phyloP scores from a whole-genome alignment of 1,140 invertebrate species.

The Sinonovacula constricta region DNA sequence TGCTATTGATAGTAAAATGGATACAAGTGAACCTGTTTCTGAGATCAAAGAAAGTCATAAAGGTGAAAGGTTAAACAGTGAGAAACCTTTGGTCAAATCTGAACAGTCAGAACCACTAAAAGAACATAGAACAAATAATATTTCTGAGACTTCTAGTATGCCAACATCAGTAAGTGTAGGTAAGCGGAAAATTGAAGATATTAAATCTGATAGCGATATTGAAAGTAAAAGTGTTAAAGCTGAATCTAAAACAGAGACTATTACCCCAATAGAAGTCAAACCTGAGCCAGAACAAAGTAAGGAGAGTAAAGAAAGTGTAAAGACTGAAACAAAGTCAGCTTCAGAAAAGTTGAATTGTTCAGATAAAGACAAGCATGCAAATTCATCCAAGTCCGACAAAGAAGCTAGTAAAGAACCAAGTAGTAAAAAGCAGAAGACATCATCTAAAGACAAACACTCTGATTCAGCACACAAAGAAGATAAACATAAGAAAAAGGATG shows the following conservation, averaged over 20 bases:
- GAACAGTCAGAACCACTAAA: neutral
- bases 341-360: neutral
- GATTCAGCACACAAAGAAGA: conserved; percentile 45
- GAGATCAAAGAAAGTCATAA: too few relatives aligned
- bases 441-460: conserved; percentile 43
- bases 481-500: conserved; percentile 42
- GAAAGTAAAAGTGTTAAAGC: conserved; percentile 13
- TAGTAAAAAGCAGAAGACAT: conserved; percentile 40
- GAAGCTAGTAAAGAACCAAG: conserved; percentile 38
- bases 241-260: conserved; percentile 22
- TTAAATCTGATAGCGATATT: conserved; percentile 24
- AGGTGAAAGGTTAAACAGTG: too few relatives aligned
- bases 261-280: conserved; percentile 23
- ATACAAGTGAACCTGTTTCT: conserved; percentile 1
- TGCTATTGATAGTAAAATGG: conserved; percentile 5
- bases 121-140: neutral
- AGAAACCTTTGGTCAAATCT: too few relatives aligned
- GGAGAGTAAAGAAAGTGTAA: conserved; percentile 7
- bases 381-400: conserved; percentile 29
- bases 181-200: conserved; percentile 24
- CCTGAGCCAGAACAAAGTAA: neutral
- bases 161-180: too few relatives aligned
- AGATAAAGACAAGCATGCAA: conserved; percentile 44
- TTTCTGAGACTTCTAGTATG: too few relatives aligned
- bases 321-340: conserved; percentile 12